Conservation (phyloP, 2,113 vertebrate genomes). For the Gobio gobio region DNA sequence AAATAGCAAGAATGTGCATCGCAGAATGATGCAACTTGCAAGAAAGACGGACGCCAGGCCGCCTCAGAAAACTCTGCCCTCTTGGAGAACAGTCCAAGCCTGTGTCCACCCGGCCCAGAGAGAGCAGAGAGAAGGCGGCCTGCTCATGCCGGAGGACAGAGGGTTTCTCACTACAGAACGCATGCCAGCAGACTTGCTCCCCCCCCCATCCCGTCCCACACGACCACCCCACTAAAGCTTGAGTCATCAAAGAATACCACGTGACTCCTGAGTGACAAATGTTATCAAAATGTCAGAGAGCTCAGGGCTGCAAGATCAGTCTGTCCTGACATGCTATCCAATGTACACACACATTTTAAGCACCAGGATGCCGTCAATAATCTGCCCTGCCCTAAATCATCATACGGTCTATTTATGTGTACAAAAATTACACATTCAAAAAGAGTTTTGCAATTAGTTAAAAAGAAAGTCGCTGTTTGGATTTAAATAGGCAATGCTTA, state of each 20-base stretch:
- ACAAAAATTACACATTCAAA: background rate
- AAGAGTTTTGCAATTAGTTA: too few species aligned
- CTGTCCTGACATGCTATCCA: background rate
- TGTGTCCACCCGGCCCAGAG: constrained; percentile 37
- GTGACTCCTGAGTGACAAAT: background rate
- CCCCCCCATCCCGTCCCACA: background rate
- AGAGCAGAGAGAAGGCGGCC: constrained; percentile 7
- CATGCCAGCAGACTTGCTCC: background rate
- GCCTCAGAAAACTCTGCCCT: background rate
- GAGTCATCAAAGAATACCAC: background rate
- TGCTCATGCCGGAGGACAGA: background rate
- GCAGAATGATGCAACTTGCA: background rate
- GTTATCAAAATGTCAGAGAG: constrained; percentile 6
- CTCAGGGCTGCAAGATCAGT: background rate
- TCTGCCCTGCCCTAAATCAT: background rate
- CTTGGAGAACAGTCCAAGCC: constrained; percentile 31
- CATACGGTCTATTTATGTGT: background rate
- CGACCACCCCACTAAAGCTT: background rate
- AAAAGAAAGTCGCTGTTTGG: too few species aligned
- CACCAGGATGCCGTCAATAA: background rate
- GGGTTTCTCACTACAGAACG: constrained; percentile 34
- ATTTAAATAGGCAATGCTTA: too few species aligned
- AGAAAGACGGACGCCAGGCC: background rate
- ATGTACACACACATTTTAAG: background rate
- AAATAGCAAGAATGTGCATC: constrained; percentile 32